These are phyloP conservation scores for Drosophila pruinosa DNA, from an alignment of 1,140 invertebrate species.

Conservation along the genomic window DNA sequence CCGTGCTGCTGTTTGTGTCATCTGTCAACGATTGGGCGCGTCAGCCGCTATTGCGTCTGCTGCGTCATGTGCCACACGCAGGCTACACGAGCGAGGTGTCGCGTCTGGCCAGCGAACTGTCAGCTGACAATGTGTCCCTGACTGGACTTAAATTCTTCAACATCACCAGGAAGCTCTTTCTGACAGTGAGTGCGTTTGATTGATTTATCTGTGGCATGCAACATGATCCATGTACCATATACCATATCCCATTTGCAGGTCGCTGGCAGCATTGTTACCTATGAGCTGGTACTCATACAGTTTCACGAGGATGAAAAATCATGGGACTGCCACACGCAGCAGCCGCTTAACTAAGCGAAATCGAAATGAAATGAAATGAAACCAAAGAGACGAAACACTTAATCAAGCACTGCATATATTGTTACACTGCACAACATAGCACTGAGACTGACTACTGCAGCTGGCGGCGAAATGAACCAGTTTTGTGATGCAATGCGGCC, in stretches of 20 bases:
- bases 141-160: slow-evolving; percentile 86
- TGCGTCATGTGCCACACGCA: slow-evolving; percentile 84
- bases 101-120: slow-evolving; percentile 85
- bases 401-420: slow-evolving; percentile 1
- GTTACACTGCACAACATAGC: slow-evolving; percentile 8
- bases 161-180: slow-evolving; percentile 86
- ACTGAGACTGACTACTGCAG: neutral
- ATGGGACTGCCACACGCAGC: slow-evolving; percentile 50
- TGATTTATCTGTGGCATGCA: slow-evolving; percentile 7
- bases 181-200: slow-evolving; percentile 68
- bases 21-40: slow-evolving; percentile 86
- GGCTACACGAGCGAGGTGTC: slow-evolving; percentile 85
- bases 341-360: neutral
- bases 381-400: neutral
- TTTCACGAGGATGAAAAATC: slow-evolving; percentile 74
- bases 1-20: slow-evolving; percentile 85
- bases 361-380: neutral
- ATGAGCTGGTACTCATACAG: slow-evolving; percentile 85
- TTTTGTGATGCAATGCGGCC: slow-evolving; percentile 67
- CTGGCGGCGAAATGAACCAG: slow-evolving; percentile 21
- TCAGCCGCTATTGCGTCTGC: slow-evolving; percentile 83
- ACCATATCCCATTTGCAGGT: slow-evolving; percentile 70
- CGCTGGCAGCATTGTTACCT: slow-evolving; percentile 87
- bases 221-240: neutral
- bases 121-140: slow-evolving; percentile 84